A percentile compares a stretch with the other conserved stretches of the same genome.
Conservation (phyloP, 2,797 vertebrate species). For the Enteromius thamalakanensis region DNA sequence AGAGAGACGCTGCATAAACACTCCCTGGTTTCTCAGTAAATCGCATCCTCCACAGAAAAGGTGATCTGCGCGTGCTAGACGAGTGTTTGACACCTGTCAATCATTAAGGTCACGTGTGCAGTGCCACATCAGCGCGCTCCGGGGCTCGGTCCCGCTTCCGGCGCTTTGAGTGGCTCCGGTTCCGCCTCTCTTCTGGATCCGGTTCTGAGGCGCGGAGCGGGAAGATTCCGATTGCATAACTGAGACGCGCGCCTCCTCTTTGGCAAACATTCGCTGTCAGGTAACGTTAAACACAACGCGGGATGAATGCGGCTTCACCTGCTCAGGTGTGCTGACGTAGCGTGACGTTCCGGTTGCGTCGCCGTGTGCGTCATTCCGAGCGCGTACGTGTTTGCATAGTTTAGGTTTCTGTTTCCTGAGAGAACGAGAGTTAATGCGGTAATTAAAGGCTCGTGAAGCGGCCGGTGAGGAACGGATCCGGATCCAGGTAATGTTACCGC, state of each 20-base stretch:
- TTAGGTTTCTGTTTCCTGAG: conserved; percentile 72
- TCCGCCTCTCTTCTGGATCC: neutral
- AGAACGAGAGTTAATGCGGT: conserved; percentile 48
- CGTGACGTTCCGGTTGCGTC: neutral
- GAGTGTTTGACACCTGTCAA: conserved; percentile 22
- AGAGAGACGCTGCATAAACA: neutral
- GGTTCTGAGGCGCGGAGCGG: neutral
- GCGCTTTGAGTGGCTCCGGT: neutral
- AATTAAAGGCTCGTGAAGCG: conserved; percentile 37
- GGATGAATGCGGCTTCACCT: conserved; percentile 58
- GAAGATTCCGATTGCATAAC: conserved; percentile 51
- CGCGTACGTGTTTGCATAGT: conserved; percentile 66
- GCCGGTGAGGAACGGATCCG: neutral
- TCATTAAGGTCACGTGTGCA: neutral
- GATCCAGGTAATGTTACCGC: neutral
- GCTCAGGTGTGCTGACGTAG: neutral
- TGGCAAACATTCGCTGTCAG: conserved; percentile 73
- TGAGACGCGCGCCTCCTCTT: conserved; percentile 69
- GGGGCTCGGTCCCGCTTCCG: conserved; percentile 19
- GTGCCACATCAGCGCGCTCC: conserved; percentile 1
- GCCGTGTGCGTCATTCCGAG: neutral
- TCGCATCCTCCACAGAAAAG: neutral
- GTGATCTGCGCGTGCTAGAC: neutral
- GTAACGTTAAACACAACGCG: conserved; percentile 50
- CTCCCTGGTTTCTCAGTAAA: neutral